Conservation (phyloP, 2,113 vertebrate genomes). For the Melanerpes formicivorus region DNA sequence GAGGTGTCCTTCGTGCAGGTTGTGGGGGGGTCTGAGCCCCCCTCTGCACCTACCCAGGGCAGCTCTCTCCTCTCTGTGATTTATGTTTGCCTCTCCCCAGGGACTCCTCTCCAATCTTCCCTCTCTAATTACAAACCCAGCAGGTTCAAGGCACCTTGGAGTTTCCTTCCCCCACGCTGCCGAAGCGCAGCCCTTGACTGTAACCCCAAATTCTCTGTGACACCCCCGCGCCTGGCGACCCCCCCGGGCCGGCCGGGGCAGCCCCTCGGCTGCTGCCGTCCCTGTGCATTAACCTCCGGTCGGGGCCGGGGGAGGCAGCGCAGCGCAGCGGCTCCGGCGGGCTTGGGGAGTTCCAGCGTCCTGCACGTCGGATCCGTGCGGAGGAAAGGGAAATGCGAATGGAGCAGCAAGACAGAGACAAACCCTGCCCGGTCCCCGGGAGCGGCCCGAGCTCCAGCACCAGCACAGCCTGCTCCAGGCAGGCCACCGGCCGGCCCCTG, state of each 20-base stretch:
- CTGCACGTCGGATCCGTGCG: conserved; percentile 67
- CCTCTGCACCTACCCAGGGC: neutral
- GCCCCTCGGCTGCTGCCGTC: conserved; percentile 64
- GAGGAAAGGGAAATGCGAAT: conserved; percentile 74
- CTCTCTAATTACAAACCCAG: conserved; percentile 30
- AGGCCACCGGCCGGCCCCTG: too few relatives aligned
- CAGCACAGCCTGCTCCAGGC: conserved; percentile 56
- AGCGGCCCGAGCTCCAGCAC: conserved; percentile 63
- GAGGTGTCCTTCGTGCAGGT: neutral
- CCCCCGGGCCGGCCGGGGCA: conserved; percentile 47
- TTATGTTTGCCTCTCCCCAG: neutral
- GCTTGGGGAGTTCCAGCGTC: conserved; percentile 73
- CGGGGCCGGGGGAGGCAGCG: conserved; percentile 65
- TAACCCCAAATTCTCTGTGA: conserved; percentile 53
- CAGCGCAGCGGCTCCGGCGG: conserved; percentile 68
- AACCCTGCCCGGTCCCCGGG: conserved; percentile 66
- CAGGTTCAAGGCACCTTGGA: neutral
- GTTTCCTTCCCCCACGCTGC: conserved; percentile 4
- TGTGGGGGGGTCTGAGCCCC: neutral
- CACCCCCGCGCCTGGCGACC: conserved; percentile 48
- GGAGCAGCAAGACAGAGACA: conserved; percentile 72
- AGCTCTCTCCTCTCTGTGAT: neutral
- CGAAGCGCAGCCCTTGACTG: conserved; percentile 10
- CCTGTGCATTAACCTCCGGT: conserved; percentile 68
- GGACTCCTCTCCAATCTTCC: neutral